These are phyloP conservation scores for Drosophila hamatofila DNA, from an alignment of 2,888 invertebrate species.

Conservation along the genomic window DNA sequence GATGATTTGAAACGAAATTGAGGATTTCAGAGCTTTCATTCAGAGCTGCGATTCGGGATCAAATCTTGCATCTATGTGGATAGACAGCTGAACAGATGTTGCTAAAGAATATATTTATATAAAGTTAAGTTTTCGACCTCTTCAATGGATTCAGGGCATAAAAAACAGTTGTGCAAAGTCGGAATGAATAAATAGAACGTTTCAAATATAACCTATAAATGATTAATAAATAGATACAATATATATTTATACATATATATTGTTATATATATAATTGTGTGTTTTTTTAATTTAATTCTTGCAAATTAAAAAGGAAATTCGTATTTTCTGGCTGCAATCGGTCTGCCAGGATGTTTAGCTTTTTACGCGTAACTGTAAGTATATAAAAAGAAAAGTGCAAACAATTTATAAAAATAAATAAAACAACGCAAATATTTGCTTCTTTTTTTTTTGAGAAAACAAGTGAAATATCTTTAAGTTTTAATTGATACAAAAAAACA, in stretches of 20 bases:
- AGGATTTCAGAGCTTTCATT: neutral
- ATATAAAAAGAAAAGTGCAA: constrained; percentile 36
- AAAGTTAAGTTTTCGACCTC: neutral
- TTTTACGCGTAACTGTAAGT: constrained; percentile 69
- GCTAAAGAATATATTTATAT: neutral
- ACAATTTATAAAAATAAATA: constrained; percentile 22
- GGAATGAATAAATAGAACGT: constrained; percentile 35
- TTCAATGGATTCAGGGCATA: neutral
- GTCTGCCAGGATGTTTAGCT: constrained; percentile 64
- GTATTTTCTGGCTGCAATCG: constrained; percentile 50
- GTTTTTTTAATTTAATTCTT: constrained; percentile 19
- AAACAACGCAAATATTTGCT: constrained; percentile 20
- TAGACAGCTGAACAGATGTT: neutral
- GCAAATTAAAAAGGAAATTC: constrained; percentile 42
- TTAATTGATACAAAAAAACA: constrained; percentile 23
- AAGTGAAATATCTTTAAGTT: constrained; percentile 36
- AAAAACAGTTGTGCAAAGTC: constrained; percentile 20
- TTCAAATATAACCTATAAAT: constrained; percentile 29
- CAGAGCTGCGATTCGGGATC: neutral
- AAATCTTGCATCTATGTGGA: no score
- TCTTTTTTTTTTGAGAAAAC: constrained; percentile 12
- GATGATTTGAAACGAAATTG: neutral
- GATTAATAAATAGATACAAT: neutral
- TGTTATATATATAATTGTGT: neutral
- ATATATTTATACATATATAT: neutral